phyloP scores from a whole-genome alignment of 2,888 invertebrate species.

The Merodon equestris region DNA sequence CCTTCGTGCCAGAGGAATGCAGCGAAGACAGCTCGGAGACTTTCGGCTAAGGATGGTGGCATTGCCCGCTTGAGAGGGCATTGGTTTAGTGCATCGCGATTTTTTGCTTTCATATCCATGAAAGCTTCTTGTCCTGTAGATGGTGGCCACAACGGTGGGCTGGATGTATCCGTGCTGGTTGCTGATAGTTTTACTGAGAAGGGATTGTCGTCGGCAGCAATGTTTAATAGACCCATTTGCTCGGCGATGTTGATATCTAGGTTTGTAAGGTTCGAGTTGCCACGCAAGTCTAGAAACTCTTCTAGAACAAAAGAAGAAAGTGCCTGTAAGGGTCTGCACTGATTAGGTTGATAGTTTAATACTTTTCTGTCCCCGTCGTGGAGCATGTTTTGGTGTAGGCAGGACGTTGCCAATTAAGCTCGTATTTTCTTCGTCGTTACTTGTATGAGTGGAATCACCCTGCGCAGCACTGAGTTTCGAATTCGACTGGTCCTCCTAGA shows the following conservation, averaged over 20 bases:
- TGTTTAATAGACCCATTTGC: conserved; percentile 74
- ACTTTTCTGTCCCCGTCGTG: conserved; percentile 48
- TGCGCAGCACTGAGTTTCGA: conserved; percentile 6
- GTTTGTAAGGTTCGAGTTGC: conserved; percentile 62
- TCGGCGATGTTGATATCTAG: conserved; percentile 73
- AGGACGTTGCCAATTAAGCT: conserved; percentile 29
- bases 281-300: conserved; percentile 37
- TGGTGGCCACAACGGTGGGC: conserved; percentile 72
- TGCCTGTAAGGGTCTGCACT: not conserved
- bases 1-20: conserved; percentile 98
- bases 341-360: not conserved
- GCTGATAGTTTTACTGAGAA: conserved; percentile 60
- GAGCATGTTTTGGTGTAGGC: conserved; percentile 52
- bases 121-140: conserved; percentile 38
- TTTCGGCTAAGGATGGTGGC: conserved; percentile 95
- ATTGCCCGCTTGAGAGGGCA: conserved; percentile 87
- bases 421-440: conserved; percentile 33
- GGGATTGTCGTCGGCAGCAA: conserved; percentile 71
- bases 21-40: conserved; percentile 95
- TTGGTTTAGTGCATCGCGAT: conserved; percentile 65
- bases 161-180: conserved; percentile 73
- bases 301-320: conserved; percentile 14
- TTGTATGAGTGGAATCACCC: conserved; percentile 8
- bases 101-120: conserved; percentile 42
- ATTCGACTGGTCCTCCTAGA: conserved; percentile 48